phyloP scores from a whole-genome alignment of 2,888 invertebrate genomes.

The Cataglyphis rosenhaueri region DNA sequence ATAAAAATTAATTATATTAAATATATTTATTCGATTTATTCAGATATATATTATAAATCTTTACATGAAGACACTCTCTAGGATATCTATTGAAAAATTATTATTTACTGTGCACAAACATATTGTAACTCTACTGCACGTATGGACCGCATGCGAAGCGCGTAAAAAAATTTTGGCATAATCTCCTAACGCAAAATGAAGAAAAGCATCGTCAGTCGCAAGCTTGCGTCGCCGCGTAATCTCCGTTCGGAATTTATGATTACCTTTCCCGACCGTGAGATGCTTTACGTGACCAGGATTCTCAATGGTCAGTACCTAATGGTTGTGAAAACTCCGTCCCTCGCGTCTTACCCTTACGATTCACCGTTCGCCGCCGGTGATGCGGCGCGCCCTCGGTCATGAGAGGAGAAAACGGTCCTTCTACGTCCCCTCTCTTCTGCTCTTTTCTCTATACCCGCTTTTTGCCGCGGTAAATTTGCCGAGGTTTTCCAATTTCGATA shows the following conservation, averaged over 20 bases:
- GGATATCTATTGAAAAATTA: not conserved
- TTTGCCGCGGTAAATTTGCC: conserved; percentile 56
- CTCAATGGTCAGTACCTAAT: conserved; percentile 68
- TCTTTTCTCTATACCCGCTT: conserved; percentile 16
- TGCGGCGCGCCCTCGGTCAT: not conserved
- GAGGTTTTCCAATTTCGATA: conserved; percentile 59
- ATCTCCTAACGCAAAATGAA: conserved; percentile 52
- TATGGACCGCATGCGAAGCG: not conserved
- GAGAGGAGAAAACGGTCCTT: conserved; percentile 27
- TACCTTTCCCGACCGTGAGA: conserved; percentile 69
- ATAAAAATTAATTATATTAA: not conserved
- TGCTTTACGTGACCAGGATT: conserved; percentile 77
- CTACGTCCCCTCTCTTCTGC: not conserved
- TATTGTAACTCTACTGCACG: not conserved
- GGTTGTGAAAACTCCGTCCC: conserved; percentile 49
- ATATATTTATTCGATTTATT: not conserved
- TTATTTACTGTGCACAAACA: not conserved
- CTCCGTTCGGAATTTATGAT: conserved; percentile 76
- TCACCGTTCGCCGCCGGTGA: not conserved
- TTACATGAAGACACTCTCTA: not conserved
- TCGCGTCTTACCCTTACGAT: conserved; percentile 25
- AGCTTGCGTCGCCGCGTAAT: conserved; percentile 64
- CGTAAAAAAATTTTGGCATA: conserved; percentile 36
- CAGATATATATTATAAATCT: not conserved
- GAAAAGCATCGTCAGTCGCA: conserved; percentile 71